Evolutionary conservation across 1,140 invertebrate species (phyloP).

Genomic region (Monochamus saltuarius): DNA sequence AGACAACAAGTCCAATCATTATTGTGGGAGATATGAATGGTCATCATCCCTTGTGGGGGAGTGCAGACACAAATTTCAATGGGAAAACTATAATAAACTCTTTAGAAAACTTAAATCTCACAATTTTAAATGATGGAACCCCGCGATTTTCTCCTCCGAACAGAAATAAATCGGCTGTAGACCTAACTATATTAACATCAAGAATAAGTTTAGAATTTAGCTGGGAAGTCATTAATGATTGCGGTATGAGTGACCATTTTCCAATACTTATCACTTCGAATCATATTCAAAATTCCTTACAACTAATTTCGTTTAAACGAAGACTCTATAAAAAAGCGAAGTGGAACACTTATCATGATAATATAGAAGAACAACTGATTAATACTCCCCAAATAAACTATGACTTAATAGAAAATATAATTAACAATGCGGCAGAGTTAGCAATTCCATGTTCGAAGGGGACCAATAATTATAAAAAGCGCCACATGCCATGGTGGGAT

Average conservation of each 20-base stretch:
- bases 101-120: neutral
- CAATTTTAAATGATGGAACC: neutral
- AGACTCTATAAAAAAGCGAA: too few relatives aligned
- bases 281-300: too few relatives aligned
- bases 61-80: neutral
- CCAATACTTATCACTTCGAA: too few relatives aligned
- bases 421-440: neutral
- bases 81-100: neutral
- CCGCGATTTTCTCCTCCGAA: neutral
- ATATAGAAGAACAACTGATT: too few relatives aligned
- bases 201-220: neutral
- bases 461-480: neutral
- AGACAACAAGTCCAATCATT: neutral
- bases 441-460: neutral
- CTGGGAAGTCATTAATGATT: neutral
- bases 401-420: neutral
- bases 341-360: too few relatives aligned
- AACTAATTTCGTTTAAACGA: too few relatives aligned
- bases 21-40: constrained; percentile 10
- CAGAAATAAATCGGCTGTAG: neutral
- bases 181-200: neutral
- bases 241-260: constrained; percentile 1
- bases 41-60: constrained; percentile 1
- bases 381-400: too few relatives aligned
- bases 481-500: neutral